Conservation (phyloP, 30 jellyfish, hydroid and myxozoan species). For the Nemopilema nomurai region DNA sequence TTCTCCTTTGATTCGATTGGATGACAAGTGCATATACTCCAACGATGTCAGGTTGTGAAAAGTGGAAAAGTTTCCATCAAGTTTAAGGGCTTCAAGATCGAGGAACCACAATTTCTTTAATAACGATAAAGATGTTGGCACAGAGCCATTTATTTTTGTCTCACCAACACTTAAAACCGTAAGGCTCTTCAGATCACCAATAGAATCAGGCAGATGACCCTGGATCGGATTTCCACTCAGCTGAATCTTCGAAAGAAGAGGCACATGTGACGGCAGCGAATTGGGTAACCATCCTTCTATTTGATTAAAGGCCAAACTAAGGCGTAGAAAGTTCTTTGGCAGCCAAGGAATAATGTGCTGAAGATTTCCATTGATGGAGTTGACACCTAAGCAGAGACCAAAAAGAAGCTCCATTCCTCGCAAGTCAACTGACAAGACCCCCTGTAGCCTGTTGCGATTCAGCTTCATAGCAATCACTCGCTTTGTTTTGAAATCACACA, state of each 20-base stretch:
- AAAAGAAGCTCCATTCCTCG: constrained; percentile 26
- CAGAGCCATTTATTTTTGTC: constrained; percentile 34
- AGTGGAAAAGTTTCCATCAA: constrained; percentile 22
- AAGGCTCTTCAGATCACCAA: constrained; percentile 36
- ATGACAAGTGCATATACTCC: constrained; percentile 37
- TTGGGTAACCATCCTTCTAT: constrained; percentile 27
- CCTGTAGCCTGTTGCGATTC: constrained; percentile 24
- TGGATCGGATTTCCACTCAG: constrained; percentile 28
- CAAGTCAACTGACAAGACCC: constrained; percentile 3
- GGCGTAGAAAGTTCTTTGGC: constrained; percentile 32
- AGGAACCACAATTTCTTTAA: constrained; percentile 46
- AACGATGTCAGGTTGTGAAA: constrained; percentile 41
- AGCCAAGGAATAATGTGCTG: background rate
- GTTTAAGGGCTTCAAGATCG: constrained; percentile 44
- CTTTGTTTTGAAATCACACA: constrained; percentile 37
- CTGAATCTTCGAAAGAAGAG: constrained; percentile 39
- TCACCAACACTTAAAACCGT: constrained; percentile 61
- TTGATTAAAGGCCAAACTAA: constrained; percentile 15
- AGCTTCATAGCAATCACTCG: constrained; percentile 35
- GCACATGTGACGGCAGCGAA: background rate
- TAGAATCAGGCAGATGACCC: constrained; percentile 42
- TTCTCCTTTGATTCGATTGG: constrained; percentile 35
- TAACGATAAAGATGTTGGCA: constrained; percentile 38
- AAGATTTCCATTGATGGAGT: constrained; percentile 10
- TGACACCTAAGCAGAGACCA: constrained; percentile 32